A percentile compares a stretch with the other conserved stretches of the same genome.
These are phyloP conservation scores for Macrophya annulata DNA, from an alignment of 2,888 invertebrate species.

Conservation along the genomic window DNA sequence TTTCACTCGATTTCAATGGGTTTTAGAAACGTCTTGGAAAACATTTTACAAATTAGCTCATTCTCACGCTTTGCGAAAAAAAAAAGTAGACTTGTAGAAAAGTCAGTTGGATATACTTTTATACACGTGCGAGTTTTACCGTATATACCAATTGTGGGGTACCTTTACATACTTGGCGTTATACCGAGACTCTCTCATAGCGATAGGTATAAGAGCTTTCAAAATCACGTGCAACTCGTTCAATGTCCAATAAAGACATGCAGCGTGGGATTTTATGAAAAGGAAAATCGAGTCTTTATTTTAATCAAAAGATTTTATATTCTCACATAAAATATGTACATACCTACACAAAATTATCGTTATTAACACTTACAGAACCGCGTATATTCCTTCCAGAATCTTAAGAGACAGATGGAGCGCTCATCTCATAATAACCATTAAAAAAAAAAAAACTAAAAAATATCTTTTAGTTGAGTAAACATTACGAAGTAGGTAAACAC, in stretches of 20 bases:
- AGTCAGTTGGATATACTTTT: constrained; percentile 1
- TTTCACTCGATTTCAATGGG: constrained; percentile 55
- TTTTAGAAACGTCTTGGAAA: constrained; percentile 45
- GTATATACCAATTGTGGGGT: no score
- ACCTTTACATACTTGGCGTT: not conserved
- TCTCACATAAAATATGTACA: not conserved
- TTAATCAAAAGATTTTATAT: not conserved
- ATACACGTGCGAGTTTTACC: not conserved
- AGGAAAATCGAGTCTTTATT: constrained; percentile 26
- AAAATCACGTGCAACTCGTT: constrained; percentile 29
- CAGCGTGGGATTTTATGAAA: constrained; percentile 6
- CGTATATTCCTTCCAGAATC: not conserved
- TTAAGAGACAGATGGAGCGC: not conserved
- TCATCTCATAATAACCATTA: not conserved
- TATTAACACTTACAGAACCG: not conserved
- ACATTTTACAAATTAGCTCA: constrained; percentile 39
- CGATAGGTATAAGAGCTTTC: constrained; percentile 15
- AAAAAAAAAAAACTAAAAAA: not conserved
- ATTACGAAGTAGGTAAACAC: not conserved
- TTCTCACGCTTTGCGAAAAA: constrained; percentile 17
- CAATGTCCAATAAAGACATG: not conserved
- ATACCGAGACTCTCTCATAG: constrained; percentile 1
- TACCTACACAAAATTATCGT: not conserved
- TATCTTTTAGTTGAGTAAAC: constrained; percentile 10
- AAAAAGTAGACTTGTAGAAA: constrained; percentile 2